Conservation (phyloP, 2,888 invertebrate species). For the Pseudeuparius sepicola region DNA sequence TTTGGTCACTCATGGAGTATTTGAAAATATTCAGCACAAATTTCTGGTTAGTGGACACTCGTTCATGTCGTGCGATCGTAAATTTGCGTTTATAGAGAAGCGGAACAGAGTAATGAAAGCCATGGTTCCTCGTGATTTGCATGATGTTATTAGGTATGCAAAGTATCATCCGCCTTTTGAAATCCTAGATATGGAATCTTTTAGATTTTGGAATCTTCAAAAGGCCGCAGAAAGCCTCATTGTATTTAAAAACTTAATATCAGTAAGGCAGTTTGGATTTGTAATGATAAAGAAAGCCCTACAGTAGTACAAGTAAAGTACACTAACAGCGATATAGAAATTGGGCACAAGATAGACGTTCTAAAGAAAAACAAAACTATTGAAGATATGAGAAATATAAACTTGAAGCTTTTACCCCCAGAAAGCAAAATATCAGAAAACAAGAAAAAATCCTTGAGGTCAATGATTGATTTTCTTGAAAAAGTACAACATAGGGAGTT, state of each 20-base stretch:
- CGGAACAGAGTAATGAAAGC: conserved; percentile 9
- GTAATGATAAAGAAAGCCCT: conserved; percentile 6
- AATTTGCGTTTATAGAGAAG: conserved; percentile 12
- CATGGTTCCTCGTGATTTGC: conserved; percentile 9
- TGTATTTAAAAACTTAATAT: conserved; percentile 5
- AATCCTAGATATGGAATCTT: conserved; percentile 9
- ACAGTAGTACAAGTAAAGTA: conserved; percentile 4
- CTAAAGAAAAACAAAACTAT: conserved; percentile 12
- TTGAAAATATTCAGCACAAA: conserved; percentile 10
- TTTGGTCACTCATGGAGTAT: conserved; percentile 11
- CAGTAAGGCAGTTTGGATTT: conserved; percentile 8
- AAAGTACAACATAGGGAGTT: no score
- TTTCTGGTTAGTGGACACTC: conserved; percentile 10
- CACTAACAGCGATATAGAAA: conserved; percentile 9
- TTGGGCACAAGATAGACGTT: conserved; percentile 4
- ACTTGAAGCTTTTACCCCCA: conserved; percentile 10
- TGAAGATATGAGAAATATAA: conserved; percentile 1
- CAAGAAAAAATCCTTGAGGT: no score
- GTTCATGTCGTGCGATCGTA: conserved; percentile 8
- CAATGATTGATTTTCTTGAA: no score
- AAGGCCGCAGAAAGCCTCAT: conserved; percentile 5
- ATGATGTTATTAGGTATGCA: conserved; percentile 4
- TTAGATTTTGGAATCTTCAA: conserved; percentile 9
- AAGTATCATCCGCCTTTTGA: conserved; percentile 11
- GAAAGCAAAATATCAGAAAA: no score